A percentile compares a stretch with the other conserved stretches of the same genome.
phyloP scores from a whole-genome alignment of 2,113 vertebrate species.

The Gorilla gorilla region DNA sequence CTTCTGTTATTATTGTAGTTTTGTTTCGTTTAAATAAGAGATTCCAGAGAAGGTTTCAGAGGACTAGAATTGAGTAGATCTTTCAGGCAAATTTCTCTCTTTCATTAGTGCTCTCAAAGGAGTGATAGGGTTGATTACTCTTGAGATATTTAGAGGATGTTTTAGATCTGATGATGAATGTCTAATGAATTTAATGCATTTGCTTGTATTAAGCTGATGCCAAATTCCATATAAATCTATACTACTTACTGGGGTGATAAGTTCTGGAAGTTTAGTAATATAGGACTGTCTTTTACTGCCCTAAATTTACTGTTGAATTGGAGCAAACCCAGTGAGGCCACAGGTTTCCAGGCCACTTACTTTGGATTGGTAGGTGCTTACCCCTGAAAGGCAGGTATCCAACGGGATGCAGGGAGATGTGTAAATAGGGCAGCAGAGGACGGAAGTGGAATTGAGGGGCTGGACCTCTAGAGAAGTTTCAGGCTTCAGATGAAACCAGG shows the following conservation, averaged over 20 bases:
- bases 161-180: not conserved
- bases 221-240: not conserved
- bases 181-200: not conserved
- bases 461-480: not conserved
- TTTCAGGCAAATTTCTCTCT: not conserved
- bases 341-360: not conserved
- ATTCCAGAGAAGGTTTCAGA: not conserved
- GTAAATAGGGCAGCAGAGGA: not conserved
- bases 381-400: not conserved
- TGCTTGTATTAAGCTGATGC: constrained; percentile 42
- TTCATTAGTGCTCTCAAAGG: not conserved
- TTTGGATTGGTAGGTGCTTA: not conserved
- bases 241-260: not conserved
- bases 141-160: not conserved
- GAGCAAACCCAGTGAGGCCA: not conserved
- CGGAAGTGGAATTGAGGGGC: not conserved
- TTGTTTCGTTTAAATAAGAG: constrained; percentile 23
- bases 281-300: not conserved
- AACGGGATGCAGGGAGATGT: not conserved
- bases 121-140: not conserved
- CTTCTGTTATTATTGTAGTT: not conserved
- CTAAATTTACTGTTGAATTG: not conserved
- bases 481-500: not conserved
- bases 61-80: not conserved
- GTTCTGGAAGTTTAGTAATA: constrained; percentile 31